phyloP scores from a whole-genome alignment of 2,888 invertebrate species.

The Anticlea derivata region DNA sequence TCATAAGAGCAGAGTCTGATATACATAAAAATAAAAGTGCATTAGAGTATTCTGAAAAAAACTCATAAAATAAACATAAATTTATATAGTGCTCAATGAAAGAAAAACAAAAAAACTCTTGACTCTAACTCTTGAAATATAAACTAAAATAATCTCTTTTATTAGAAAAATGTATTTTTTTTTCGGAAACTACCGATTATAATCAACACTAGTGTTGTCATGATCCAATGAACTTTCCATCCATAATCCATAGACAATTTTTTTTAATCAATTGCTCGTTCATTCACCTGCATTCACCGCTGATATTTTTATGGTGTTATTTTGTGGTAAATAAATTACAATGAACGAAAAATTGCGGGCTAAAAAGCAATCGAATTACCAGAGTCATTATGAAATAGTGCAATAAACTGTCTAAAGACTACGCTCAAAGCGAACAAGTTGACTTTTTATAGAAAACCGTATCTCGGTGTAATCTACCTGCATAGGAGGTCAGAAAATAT shows the following conservation, averaged over 20 bases:
- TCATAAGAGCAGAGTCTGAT: too few species aligned
- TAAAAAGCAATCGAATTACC: conserved; percentile 59
- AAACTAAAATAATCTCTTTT: too few species aligned
- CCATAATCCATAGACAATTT: conserved; percentile 60
- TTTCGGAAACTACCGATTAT: conserved; percentile 29
- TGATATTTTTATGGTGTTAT: conserved; percentile 82
- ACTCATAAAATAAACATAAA: too few species aligned
- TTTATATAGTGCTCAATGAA: too few species aligned
- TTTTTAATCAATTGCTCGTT: conserved; percentile 80
- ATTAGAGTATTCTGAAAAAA: too few species aligned
- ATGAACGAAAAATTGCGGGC: conserved; percentile 69
- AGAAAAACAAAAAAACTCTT: too few species aligned
- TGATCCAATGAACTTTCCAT: conserved; percentile 26
- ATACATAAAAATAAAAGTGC: too few species aligned
- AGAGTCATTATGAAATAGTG: conserved; percentile 68
- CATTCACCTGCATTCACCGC: conserved; percentile 84
- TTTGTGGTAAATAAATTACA: conserved; percentile 78
- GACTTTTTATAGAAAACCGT: conserved; percentile 54
- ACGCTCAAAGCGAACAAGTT: conserved; percentile 54
- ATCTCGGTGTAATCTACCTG: conserved; percentile 79
- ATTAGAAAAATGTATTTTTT: too few species aligned
- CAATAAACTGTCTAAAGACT: conserved; percentile 63
- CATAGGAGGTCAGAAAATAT: conserved; percentile 67
- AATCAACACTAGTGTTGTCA: conserved; percentile 54
- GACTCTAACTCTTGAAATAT: too few species aligned